These are phyloP conservation scores for Spea bombifrons DNA, from an alignment of 2,113 vertebrate genomes.

Conservation along the genomic window DNA sequence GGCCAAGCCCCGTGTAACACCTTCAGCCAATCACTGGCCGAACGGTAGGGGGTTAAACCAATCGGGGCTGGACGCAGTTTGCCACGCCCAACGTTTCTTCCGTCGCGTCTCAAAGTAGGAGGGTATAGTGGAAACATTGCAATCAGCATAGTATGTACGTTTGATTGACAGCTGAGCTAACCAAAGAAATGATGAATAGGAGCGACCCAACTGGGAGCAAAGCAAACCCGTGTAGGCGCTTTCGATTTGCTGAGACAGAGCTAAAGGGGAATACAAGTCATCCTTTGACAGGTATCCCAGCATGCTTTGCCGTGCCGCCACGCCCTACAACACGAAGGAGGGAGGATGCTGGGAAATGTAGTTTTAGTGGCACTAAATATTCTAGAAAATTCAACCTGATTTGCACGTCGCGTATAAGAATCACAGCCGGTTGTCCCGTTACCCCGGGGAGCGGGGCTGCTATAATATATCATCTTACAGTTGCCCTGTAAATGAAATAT, in stretches of 20 bases:
- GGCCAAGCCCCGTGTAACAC: neutral
- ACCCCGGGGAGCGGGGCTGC: no score
- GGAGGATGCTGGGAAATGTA: neutral
- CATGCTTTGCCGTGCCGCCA: constrained; percentile 12
- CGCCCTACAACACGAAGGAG: neutral
- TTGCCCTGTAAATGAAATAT: no score
- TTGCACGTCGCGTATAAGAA: no score
- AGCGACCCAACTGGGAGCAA: neutral
- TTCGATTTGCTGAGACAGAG: neutral
- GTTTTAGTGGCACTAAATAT: neutral
- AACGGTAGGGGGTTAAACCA: neutral
- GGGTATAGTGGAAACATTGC: neutral
- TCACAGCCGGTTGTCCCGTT: no score
- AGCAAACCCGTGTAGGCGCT: no score
- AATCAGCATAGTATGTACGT: neutral
- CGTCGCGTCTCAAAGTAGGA: neutral
- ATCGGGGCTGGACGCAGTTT: neutral
- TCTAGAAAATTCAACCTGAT: neutral
- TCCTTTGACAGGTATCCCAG: neutral
- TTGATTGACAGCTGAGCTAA: neutral
- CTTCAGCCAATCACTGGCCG: neutral
- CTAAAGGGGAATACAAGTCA: neutral
- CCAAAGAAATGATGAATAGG: neutral
- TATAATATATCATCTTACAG: no score
- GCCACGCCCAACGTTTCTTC: neutral